Conservation (phyloP, 2,113 vertebrate genomes). For the Malurus alboscapulatus region DNA sequence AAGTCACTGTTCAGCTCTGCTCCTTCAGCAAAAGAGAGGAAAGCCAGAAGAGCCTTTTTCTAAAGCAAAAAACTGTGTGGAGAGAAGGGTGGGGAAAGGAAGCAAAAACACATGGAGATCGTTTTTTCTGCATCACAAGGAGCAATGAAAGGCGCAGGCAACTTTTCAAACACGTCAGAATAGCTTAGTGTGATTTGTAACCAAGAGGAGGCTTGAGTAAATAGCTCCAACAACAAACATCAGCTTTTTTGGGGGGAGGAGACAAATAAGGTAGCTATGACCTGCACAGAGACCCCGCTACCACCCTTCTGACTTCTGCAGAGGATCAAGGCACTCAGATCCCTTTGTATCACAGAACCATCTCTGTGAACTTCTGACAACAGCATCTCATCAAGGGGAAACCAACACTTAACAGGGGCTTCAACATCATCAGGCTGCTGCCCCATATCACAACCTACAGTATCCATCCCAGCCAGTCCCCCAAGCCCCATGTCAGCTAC, state of each 20-base stretch:
- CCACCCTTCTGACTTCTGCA: not conserved
- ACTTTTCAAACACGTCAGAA: constrained; percentile 38
- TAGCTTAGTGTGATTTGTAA: constrained; percentile 15
- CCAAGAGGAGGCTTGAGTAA: constrained; percentile 2
- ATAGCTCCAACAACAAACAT: constrained; percentile 11
- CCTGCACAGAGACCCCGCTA: not conserved
- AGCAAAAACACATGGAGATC: constrained; percentile 40
- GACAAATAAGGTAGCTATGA: not conserved
- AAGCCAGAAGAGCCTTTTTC: constrained; percentile 21
- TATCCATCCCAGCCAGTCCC: not conserved
- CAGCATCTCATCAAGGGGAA: not conserved
- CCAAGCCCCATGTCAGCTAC: not conserved
- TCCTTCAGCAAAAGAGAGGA: not conserved
- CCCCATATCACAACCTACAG: not conserved
- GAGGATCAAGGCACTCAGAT: not conserved
- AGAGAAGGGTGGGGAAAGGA: not conserved
- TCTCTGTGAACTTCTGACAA: not conserved
- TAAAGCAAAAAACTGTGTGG: not conserved
- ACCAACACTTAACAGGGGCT: not conserved
- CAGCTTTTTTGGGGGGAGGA: not conserved
- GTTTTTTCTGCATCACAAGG: not conserved
- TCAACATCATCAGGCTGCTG: accelerated
- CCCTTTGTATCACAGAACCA: not conserved
- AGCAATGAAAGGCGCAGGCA: not conserved
- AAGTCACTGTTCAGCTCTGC: constrained; percentile 38